Evolutionary conservation across 2,797 vertebrate genomes (phyloP), one percentile per base, ranked within the genome.

Genomic region (Tinamus major): DNA sequence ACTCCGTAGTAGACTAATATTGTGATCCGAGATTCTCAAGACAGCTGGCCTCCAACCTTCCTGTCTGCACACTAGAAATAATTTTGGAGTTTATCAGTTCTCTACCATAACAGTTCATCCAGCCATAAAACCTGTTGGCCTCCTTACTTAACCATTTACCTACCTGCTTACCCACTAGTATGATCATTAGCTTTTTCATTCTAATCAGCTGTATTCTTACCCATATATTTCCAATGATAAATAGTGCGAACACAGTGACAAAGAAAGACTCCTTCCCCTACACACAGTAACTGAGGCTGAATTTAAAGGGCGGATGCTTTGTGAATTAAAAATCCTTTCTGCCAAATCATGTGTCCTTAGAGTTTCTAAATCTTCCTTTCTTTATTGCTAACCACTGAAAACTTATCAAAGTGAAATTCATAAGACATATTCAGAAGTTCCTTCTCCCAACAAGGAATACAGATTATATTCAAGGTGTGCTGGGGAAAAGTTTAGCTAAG

Each of bases 21-120:
- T 95, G 89, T 95, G 95, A 96, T 92, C 67, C 69, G 92, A 95
- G 89, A 95, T 96, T 96, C 93, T 94, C 93, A 96, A 96, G 94
- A 92, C 93, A 95, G 92, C 95, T 94, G 93, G 94, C 96, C 94
- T 93, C 89, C 91, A 95, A 95, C 95, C 94, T 94, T 95, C 79
- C 93, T 95, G 93, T 92, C 94, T 95, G 88, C 92, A 91, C 83
- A 94, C 75, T 68, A 93, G 90, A 87, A 96, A 90, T 87, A 94
- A 94, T 94, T 94, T 88, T 72, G 88, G 86, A 94, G 86, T 94
- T 95, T 95, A 96, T 96, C 95, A 92, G 71, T 64, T 94, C 92
- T 94, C 75, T 96, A 89, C 84, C 71, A 88, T 90, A 88, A 92
- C 80, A 92, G 80, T 82, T 93, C 86, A 94, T 79, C 89, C 90